A percentile compares a stretch with the other conserved stretches of the same genome.
Conservation (phyloP, 2,797 vertebrate species). For the Phalloptychus januarius region DNA sequence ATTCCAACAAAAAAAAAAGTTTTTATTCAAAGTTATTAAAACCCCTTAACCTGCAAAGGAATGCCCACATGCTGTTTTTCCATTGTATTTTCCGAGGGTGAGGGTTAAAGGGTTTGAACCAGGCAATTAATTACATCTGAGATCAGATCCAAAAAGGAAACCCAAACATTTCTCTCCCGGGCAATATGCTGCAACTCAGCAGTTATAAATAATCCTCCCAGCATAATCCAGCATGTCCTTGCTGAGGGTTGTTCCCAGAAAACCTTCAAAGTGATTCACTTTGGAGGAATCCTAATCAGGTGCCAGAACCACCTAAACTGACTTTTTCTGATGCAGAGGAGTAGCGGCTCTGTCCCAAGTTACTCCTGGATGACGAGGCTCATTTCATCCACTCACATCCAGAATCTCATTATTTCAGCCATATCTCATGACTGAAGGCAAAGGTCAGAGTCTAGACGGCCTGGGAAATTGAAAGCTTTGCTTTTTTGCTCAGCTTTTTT, state of each 20-base stretch:
- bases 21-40: neutral
- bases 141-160: neutral
- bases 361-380: neutral
- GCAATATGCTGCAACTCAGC: neutral
- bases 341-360: neutral
- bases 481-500: neutral
- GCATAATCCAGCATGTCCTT: neutral
- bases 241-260: neutral
- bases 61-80: too few species aligned
- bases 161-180: neutral
- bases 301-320: neutral
- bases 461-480: neutral
- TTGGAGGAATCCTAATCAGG: neutral
- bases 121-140: neutral
- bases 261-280: neutral
- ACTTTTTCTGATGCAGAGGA: neutral
- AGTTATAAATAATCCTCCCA: neutral
- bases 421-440: neutral
- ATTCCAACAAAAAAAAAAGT: neutral
- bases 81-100: too few species aligned
- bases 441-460: neutral
- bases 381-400: neutral
- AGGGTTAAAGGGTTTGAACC: too few species aligned
- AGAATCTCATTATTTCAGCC: neutral
- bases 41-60: too few species aligned